A percentile compares a stretch with the other conserved stretches of the same genome.
These are phyloP conservation scores for Galago senegalensis DNA, from an alignment of 2,797 vertebrate species.

Conservation along the genomic window DNA sequence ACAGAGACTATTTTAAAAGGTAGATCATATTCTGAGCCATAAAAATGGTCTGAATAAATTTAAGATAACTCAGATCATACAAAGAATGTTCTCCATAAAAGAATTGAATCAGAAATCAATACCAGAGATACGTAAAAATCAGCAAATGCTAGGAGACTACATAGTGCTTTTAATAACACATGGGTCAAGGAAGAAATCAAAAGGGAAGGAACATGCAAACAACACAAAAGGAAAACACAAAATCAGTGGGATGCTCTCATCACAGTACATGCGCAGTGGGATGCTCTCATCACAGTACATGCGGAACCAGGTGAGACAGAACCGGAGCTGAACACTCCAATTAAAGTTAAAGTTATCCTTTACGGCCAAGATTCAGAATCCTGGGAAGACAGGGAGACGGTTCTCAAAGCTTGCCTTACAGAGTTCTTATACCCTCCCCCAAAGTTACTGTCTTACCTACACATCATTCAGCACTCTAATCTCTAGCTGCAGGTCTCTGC, in stretches of 20 bases:
- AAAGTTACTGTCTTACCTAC: too few relatives aligned
- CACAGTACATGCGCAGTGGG: background rate
- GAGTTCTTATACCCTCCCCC: too few relatives aligned
- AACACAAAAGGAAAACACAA: background rate
- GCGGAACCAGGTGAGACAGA: too few relatives aligned
- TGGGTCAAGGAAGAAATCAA: slow-evolving; percentile 36
- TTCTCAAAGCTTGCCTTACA: too few relatives aligned
- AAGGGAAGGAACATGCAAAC: slow-evolving; percentile 36
- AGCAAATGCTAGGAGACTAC: slow-evolving; percentile 16
- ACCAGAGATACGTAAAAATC: background rate
- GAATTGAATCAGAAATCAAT: slow-evolving; percentile 27
- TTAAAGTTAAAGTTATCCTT: too few relatives aligned
- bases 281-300: too few relatives aligned
- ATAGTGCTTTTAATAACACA: slow-evolving; percentile 18
- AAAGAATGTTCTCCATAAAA: slow-evolving; percentile 8
- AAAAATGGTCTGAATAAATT: slow-evolving; percentile 26
- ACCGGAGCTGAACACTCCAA: too few relatives aligned
- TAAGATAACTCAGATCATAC: slow-evolving; percentile 28
- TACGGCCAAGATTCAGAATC: too few relatives aligned
- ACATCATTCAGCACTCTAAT: too few relatives aligned
- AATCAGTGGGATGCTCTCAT: background rate
- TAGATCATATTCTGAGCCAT: background rate
- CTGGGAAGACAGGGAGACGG: too few relatives aligned
- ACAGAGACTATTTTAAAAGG: slow-evolving; percentile 15
- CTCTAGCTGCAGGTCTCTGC: too few relatives aligned